Evolutionary conservation across 2,888 invertebrate genomes (phyloP).

Genomic region (Uropetala carovei): DNA sequence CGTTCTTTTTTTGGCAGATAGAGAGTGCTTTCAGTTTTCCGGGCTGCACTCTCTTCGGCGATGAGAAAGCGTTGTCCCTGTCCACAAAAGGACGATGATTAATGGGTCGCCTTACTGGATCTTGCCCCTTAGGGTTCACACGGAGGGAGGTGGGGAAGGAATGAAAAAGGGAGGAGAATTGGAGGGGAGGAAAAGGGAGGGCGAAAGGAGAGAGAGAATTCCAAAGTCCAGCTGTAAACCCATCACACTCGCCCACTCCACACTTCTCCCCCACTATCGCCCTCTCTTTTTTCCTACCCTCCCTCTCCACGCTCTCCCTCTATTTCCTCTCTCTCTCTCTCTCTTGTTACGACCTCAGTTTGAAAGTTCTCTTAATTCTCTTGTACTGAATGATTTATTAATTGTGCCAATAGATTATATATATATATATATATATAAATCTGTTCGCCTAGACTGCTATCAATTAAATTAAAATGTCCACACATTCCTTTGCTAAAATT

Average conservation of each 20-base stretch:
- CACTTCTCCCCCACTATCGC: not conserved
- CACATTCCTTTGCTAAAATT: no score
- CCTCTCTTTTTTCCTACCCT: not conserved
- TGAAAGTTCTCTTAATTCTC: no score
- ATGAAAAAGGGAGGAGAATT: not conserved
- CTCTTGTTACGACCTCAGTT: not conserved
- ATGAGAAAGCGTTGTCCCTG: conserved; percentile 53
- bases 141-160: not conserved
- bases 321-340: not conserved
- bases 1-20: not conserved
- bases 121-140: conserved; percentile 19
- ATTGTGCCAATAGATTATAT: no score
- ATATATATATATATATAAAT: no score
- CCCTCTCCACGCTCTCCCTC: not conserved
- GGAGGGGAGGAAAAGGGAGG: not conserved
- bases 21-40: not conserved
- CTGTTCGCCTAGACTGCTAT: no score
- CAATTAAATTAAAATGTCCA: no score
- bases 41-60: conserved; percentile 21
- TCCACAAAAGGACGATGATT: conserved; percentile 58
- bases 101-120: conserved; percentile 34
- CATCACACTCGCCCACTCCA: not conserved
- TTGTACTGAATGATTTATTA: no score
- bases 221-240: not conserved
- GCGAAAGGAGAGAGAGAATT: not conserved